Evolutionary conservation across 2,888 invertebrate genomes (phyloP).

Genomic region (Andrena praecox): DNA sequence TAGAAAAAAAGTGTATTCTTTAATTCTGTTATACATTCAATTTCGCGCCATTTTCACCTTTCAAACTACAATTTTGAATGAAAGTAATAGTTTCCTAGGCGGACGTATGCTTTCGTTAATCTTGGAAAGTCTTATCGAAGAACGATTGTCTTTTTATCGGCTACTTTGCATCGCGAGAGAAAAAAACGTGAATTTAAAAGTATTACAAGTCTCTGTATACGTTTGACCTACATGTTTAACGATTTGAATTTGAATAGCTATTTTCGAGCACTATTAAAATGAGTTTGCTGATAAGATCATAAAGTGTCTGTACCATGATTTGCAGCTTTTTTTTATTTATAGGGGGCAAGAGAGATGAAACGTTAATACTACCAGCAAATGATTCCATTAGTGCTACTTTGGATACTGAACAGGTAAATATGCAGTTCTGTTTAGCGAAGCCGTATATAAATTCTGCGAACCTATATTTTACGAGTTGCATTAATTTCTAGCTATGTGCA

Average conservation of each 20-base stretch:
- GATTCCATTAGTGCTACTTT: slow-evolving; percentile 98
- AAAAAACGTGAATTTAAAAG: slow-evolving; percentile 28
- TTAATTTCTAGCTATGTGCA: slow-evolving; percentile 90
- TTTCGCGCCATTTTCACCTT: background rate
- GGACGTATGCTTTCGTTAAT: background rate
- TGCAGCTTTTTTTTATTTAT: slow-evolving; percentile 69
- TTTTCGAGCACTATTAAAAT: background rate
- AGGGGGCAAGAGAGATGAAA: slow-evolving; percentile 98
- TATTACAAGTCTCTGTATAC: slow-evolving; percentile 6
- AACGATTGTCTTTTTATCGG: background rate
- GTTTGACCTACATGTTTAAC: background rate
- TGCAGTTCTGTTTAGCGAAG: slow-evolving; percentile 20
- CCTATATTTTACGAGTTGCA: background rate
- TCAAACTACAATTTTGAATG: background rate
- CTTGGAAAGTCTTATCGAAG: background rate
- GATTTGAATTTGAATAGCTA: slow-evolving; percentile 59
- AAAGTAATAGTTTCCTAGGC: background rate
- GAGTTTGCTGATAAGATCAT: slow-evolving; percentile 1
- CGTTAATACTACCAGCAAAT: slow-evolving; percentile 96
- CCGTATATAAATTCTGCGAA: background rate
- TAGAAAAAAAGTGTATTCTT: background rate
- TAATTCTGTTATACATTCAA: background rate
- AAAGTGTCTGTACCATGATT: background rate
- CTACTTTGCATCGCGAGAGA: slow-evolving; percentile 5
- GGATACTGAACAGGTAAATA: slow-evolving; percentile 90